Conservation (phyloP, 2,113 vertebrate species). For the Patagioenas fasciata region DNA sequence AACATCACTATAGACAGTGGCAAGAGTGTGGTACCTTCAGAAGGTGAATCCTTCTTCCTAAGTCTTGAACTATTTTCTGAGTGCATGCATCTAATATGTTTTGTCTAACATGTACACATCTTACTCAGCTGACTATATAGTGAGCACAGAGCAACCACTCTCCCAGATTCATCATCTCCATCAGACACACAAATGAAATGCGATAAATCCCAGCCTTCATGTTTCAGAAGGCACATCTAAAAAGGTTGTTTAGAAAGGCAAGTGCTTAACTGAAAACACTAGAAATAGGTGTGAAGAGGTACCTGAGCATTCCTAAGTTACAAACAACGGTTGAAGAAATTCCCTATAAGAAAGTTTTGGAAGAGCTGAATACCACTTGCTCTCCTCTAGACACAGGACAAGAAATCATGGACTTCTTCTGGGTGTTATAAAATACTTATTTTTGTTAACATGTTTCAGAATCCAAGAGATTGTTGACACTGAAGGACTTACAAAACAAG, state of each 20-base stretch:
- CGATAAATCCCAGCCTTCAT: background rate
- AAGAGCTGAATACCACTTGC: background rate
- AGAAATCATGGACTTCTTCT: background rate
- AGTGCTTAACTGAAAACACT: background rate
- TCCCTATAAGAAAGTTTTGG: background rate
- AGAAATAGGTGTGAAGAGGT: background rate
- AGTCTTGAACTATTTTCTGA: background rate
- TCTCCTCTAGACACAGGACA: background rate
- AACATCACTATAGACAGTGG: background rate
- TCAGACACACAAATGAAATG: background rate
- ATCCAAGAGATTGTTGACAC: background rate
- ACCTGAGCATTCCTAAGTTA: background rate
- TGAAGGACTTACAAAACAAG: background rate
- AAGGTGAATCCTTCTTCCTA: background rate
- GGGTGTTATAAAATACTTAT: background rate
- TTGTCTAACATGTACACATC: background rate
- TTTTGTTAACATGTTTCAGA: background rate
- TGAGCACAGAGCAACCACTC: background rate
- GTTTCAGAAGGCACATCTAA: background rate
- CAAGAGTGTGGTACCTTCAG: background rate
- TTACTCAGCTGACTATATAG: background rate
- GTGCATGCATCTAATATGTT: background rate
- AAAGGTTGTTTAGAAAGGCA: background rate
- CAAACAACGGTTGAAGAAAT: background rate
- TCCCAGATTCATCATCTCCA: background rate